These are phyloP conservation scores for Kryptopterus vitreolus DNA, from an alignment of 2,797 vertebrate genomes.

Conservation along the genomic window DNA sequence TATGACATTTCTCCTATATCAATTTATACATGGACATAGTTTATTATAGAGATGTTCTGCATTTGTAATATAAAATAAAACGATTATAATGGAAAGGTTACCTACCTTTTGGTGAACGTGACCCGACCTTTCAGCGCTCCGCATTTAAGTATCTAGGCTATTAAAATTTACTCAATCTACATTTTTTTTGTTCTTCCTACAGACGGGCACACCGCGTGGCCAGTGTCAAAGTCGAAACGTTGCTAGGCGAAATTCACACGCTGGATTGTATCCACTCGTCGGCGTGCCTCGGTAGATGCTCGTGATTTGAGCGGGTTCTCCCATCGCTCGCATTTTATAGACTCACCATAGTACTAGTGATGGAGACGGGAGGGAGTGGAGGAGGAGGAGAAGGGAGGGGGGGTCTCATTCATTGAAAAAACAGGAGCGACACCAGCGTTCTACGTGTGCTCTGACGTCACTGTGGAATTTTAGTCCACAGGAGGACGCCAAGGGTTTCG, in stretches of 20 bases:
- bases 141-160: conserved; percentile 2
- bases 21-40: neutral
- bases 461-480: conserved; percentile 72
- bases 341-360: conserved; percentile 78
- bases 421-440: conserved; percentile 74
- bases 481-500: conserved; percentile 72
- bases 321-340: conserved; percentile 79
- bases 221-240: neutral
- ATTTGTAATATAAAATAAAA: neutral
- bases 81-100: neutral
- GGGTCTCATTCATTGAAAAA: conserved; percentile 81
- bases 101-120: conserved; percentile 15
- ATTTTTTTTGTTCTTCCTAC: neutral
- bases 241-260: conserved; percentile 32
- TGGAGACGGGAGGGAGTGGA: conserved; percentile 56
- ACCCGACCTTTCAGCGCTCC: conserved; percentile 12
- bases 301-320: conserved; percentile 73
- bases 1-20: neutral
- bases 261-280: conserved; percentile 54
- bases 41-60: neutral
- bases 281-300: conserved; percentile 59
- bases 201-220: neutral
- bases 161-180: conserved; percentile 11
- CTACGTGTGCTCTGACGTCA: conserved; percentile 79
- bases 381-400: neutral